Evolutionary conservation across 2,888 invertebrate genomes (phyloP), one percentile per base, ranked within the genome.

Genomic region (Tiphia femorata): DNA sequence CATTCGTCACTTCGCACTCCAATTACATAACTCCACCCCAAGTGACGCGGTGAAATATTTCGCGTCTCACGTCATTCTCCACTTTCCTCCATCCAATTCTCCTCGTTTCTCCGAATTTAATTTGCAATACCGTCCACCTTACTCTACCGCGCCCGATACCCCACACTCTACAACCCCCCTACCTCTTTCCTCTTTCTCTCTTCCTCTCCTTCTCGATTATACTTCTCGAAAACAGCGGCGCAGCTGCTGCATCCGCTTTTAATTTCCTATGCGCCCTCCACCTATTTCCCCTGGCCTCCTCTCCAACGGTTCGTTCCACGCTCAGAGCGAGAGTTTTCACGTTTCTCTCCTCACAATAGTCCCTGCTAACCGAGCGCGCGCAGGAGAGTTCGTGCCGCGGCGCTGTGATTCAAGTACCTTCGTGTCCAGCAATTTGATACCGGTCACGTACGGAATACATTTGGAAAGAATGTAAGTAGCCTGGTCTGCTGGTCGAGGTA

Each of bases 351-450:
- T 33, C 12, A 33, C 33, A 33, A 33, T 33, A 33, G 33, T n/a
- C n/a, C n/a, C n/a, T n/a, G n/a, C n/a, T n/a, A n/a, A n/a, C n/a
- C n/a, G n/a, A n/a, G n/a, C n/a, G n/a, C n/a, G n/a, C n/a, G n/a
- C n/a, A n/a, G n/a, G n/a, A 48, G 43, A 23, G 50, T 70, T 72
- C 67, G 67, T 72, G 72, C 61, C 49, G 35, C 49, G 50, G 40
- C 48, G 60, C 67, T 71, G 69, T 67, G 75, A 70, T 72, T 71
- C 70, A 67, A 64, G 61, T 54, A 66, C 64, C 58, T 71, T 70
- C 75, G 67, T 71, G 73, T 70, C 67, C 67, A 33, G 75, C 62
- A 65, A 70, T 73, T 74, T 67, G 67, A 75, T 75, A 75, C 71
- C 51, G 53, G 73, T 71, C 75, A 73, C 73, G 75, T 70, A 60